These are phyloP conservation scores for Agrotis exclamationis DNA, from an alignment of 2,888 invertebrate genomes.

Conservation along the genomic window DNA sequence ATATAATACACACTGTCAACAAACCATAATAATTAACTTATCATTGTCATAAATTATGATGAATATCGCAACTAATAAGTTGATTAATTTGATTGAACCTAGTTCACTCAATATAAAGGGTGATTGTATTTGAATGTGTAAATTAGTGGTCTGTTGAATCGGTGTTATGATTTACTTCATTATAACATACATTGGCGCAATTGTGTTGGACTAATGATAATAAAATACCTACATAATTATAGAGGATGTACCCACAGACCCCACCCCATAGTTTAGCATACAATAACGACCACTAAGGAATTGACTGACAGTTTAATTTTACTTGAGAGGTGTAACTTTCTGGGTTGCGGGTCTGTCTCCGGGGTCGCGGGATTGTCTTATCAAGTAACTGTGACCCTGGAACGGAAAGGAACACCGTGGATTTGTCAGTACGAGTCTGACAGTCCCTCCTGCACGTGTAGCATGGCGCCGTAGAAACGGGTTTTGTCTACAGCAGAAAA, in stretches of 20 bases:
- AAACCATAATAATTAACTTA: slow-evolving; percentile 2
- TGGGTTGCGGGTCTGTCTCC: too few relatives aligned
- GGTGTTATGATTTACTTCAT: slow-evolving; percentile 32
- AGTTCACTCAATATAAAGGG: slow-evolving; percentile 6
- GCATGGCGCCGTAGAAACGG: too few relatives aligned
- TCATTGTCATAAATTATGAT: slow-evolving; percentile 45
- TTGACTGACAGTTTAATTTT: background rate
- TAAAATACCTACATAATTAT: slow-evolving; percentile 42
- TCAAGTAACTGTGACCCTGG: too few relatives aligned
- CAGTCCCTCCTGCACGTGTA: too few relatives aligned
- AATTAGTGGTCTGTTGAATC: slow-evolving; percentile 40
- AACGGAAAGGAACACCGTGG: too few relatives aligned
- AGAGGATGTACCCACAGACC: slow-evolving; percentile 4
- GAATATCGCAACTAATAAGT: slow-evolving; percentile 57
- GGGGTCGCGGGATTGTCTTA: too few relatives aligned
- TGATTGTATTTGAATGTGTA: slow-evolving; percentile 44
- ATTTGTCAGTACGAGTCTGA: too few relatives aligned
- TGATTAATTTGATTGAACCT: slow-evolving; percentile 59
- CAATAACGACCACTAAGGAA: background rate
- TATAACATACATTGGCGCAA: slow-evolving; percentile 1
- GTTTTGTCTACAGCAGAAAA: too few relatives aligned
- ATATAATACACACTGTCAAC: background rate
- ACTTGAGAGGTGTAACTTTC: background rate
- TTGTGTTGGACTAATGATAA: slow-evolving; percentile 17
- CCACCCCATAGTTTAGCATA: background rate